A percentile compares a stretch with the other conserved stretches of the same genome.
These are phyloP conservation scores for Calycopis cecrops DNA, from an alignment of 1,140 invertebrate genomes.

Conservation along the genomic window DNA sequence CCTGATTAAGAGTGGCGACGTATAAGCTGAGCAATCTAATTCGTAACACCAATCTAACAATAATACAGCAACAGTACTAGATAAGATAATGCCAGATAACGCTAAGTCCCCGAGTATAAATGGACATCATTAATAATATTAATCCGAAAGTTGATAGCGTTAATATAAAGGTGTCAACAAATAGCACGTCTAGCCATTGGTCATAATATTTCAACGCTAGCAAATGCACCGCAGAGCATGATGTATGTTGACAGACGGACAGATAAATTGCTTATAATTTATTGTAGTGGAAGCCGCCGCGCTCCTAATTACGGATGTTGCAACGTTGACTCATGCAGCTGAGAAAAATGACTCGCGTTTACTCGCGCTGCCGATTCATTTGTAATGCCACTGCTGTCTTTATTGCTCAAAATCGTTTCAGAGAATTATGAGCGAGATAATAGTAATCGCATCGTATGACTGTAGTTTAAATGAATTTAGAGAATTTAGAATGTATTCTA, in stretches of 20 bases:
- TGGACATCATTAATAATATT: not conserved
- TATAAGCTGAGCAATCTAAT: too few relatives aligned
- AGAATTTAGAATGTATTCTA: too few relatives aligned
- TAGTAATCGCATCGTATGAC: too few relatives aligned
- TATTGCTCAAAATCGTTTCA: not conserved
- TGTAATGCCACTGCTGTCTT: not conserved
- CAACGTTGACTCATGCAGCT: slow-evolving; percentile 39
- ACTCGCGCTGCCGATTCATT: slow-evolving; percentile 20
- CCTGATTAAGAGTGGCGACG: too few relatives aligned
- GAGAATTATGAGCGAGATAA: not conserved
- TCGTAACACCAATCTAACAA: too few relatives aligned
- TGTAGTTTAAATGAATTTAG: too few relatives aligned
- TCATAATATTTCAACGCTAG: slow-evolving; percentile 62
- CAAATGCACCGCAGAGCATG: slow-evolving; percentile 45
- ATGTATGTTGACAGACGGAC: slow-evolving; percentile 67
- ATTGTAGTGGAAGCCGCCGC: slow-evolving; percentile 47
- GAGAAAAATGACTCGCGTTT: slow-evolving; percentile 49
- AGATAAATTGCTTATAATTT: slow-evolving; percentile 72
- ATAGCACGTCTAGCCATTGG: slow-evolving; percentile 36
- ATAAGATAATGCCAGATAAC: too few relatives aligned
- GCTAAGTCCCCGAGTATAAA: too few relatives aligned
- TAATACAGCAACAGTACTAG: too few relatives aligned
- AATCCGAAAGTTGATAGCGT: slow-evolving; percentile 13
- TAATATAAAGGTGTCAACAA: slow-evolving; percentile 41
- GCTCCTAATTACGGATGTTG: slow-evolving; percentile 58